Conservation (phyloP, 2,113 vertebrate species). For the Collichthys lucidus region DNA sequence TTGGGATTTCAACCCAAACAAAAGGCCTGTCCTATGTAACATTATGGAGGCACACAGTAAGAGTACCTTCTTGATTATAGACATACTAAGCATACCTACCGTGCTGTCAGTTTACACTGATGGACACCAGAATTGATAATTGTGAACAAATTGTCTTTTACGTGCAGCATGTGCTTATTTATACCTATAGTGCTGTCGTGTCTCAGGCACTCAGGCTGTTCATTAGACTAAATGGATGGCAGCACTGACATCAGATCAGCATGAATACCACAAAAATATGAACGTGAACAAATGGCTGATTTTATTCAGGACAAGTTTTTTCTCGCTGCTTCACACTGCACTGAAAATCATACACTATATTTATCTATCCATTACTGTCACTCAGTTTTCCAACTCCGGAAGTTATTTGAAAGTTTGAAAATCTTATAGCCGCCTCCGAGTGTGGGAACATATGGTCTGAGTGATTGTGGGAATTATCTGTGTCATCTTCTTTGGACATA, state of each 20-base stretch:
- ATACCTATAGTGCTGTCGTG: slow-evolving; percentile 21
- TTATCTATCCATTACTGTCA: slow-evolving; percentile 53
- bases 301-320: slow-evolving; percentile 8
- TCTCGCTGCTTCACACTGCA: slow-evolving; percentile 5
- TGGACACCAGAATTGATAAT: slow-evolving; percentile 12
- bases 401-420: slow-evolving; percentile 86
- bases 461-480: slow-evolving; percentile 89
- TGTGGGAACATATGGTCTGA: slow-evolving; percentile 89
- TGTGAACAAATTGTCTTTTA: neutral
- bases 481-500: slow-evolving; percentile 86
- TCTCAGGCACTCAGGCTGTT: neutral
- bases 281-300: slow-evolving; percentile 26
- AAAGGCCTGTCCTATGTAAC: neutral
- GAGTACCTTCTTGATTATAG: slow-evolving; percentile 31
- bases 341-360: slow-evolving; percentile 26
- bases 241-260: slow-evolving; percentile 23
- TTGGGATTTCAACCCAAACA: slow-evolving; percentile 22
- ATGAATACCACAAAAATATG: slow-evolving; percentile 26
- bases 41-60: neutral
- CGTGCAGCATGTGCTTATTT: neutral
- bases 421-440: slow-evolving; percentile 82
- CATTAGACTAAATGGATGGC: slow-evolving; percentile 10
- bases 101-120: slow-evolving; percentile 15
- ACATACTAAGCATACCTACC: neutral
- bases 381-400: slow-evolving; percentile 77